Conservation (phyloP, 1,140 invertebrate species). For the Asbolus verrucosus region DNA sequence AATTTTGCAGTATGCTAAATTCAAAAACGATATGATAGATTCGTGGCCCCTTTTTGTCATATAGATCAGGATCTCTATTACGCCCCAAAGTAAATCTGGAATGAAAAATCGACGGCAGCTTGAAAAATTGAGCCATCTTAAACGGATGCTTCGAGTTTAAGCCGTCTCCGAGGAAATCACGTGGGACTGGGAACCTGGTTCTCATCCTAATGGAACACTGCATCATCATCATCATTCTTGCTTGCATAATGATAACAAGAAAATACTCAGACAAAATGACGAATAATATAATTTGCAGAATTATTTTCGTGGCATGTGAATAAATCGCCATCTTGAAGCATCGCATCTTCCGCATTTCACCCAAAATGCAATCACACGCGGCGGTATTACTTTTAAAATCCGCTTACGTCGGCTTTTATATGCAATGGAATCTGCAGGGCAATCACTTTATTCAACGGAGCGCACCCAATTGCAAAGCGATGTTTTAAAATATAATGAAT, state of each 20-base stretch:
- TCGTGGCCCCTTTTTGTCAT: constrained; percentile 13
- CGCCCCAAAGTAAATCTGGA: constrained; percentile 18
- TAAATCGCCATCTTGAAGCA: background rate
- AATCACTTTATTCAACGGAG: constrained; percentile 5
- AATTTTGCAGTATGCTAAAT: background rate
- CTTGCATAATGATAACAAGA: constrained; percentile 16
- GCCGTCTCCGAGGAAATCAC: constrained; percentile 21
- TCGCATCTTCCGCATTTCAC: background rate
- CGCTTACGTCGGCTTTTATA: background rate
- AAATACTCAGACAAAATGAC: too few relatives aligned
- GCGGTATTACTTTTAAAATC: constrained; percentile 13
- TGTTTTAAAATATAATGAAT: constrained; percentile 24
- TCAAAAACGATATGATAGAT: constrained; percentile 7
- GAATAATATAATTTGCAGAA: background rate
- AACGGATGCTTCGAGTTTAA: constrained; percentile 20
- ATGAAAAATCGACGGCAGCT: constrained; percentile 13
- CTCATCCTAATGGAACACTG: background rate
- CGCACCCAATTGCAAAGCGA: background rate
- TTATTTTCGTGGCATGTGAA: too few relatives aligned
- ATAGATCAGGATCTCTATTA: constrained; percentile 11
- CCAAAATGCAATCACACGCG: constrained; percentile 1
- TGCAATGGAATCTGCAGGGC: constrained; percentile 10
- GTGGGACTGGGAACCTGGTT: constrained; percentile 11
- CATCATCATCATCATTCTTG: constrained; percentile 23
- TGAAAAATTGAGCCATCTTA: constrained; percentile 24